Base-by-base conservation (phyloP, 2,797 vertebrate genomes). In the Ctenosaura bakeri region DNA sequence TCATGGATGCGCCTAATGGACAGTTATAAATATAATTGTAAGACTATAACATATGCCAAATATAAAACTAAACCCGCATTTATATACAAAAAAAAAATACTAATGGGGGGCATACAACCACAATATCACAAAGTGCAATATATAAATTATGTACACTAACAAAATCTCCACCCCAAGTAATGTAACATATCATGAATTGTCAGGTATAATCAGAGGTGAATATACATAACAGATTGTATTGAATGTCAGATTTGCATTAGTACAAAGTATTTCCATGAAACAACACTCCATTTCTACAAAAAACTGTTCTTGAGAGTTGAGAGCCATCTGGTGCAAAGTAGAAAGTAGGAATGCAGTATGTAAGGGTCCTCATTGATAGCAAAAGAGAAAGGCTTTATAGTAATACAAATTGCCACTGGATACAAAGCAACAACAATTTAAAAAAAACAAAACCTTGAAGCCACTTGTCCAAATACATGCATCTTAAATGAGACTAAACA, bases 1-100 rank as follows among this genome's bases (percentile, higher is more conserved):
- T 92, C 73, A 8, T 66, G 54, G 84, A 90, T 93, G 89, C 87
- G 95, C 92, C 79, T 83, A 92, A 94, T 94, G 93, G 95, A 85
- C 90, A 96, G 87, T 89, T 89, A 93, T 26, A 94, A 94, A 95
- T 22, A 93, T 56, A 93, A 91, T 91, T 95, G 94, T 93, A 89
- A 94, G 90, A 82, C 90, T 56, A 88, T 50, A 69, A 46, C 50
- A 83, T 62, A 59, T 20, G 38, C 26, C 38, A 62, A 74, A 89
- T 62, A 56, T 88, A 54, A 88, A 59, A 52, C 64, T 71, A 52
- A 56, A 6, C 18, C 29, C 9, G 4, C 16, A 29, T 24, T 35
- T 29, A 54, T 76, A 42, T 62, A 87, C 20, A 3, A 35, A 66
- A 85, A 66, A 85, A 66, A 5, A 16, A 46, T 69, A 29, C 73